Evolutionary conservation across 2,797 vertebrate species (phyloP).

Genomic region (Lepidocolaptes lacrymiger): DNA sequence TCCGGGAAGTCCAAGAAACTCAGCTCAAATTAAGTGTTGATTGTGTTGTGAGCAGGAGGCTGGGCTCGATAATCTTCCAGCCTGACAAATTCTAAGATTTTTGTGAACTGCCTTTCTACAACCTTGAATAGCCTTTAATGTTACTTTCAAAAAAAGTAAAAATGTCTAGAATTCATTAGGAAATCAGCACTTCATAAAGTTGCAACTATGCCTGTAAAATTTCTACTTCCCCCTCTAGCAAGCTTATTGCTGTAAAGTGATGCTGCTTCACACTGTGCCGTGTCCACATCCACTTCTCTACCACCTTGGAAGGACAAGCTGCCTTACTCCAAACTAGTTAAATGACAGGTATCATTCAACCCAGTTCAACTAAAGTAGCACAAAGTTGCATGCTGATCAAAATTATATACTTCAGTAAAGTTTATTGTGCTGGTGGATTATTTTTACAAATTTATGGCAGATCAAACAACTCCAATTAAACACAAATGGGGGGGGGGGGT

Average conservation of each 20-base stretch:
- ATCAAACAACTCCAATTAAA: not conserved
- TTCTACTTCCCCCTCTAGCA: not conserved
- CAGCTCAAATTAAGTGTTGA: not conserved
- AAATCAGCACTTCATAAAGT: not conserved
- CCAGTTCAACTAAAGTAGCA: not conserved
- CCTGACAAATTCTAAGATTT: not conserved
- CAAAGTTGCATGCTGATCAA: not conserved
- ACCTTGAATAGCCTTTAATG: not conserved
- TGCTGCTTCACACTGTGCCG: not conserved
- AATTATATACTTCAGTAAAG: not conserved
- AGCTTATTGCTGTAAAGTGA: accelerated
- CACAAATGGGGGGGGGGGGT: not conserved
- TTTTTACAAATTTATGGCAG: not conserved
- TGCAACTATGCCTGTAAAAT: not conserved
- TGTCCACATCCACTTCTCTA: not conserved
- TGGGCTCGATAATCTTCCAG: not conserved
- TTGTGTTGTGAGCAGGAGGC: not conserved
- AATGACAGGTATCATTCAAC: not conserved
- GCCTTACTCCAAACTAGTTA: not conserved
- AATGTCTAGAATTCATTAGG: not conserved
- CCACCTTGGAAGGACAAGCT: accelerated
- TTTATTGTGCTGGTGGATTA: not conserved
- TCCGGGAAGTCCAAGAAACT: not conserved
- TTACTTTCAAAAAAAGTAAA: not conserved
- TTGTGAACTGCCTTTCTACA: not conserved